Evolutionary conservation across 2,797 vertebrate species (phyloP).

Genomic region (Liasis olivaceus): DNA sequence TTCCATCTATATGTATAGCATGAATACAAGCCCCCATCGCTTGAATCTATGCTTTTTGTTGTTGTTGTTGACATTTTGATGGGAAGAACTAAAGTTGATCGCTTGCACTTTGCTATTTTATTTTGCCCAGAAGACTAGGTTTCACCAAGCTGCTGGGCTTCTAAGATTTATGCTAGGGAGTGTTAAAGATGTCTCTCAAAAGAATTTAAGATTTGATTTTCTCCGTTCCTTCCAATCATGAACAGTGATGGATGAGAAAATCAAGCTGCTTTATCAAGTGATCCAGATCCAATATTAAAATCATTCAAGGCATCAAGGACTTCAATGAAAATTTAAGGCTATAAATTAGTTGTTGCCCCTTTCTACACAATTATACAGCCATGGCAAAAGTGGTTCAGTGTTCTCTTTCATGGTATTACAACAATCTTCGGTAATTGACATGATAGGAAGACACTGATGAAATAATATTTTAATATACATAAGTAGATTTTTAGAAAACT

Average conservation of each 20-base stretch:
- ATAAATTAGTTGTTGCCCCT: constrained; percentile 32
- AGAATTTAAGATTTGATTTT: not conserved
- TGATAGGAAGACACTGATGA: not conserved
- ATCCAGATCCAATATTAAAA: constrained; percentile 48
- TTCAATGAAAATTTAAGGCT: constrained; percentile 32
- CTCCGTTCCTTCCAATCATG: not conserved
- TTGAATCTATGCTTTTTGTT: accelerated
- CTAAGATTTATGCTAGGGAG: constrained; percentile 21
- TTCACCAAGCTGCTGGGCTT: not conserved
- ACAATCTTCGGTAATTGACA: constrained; percentile 38
- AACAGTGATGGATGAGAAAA: constrained; percentile 43
- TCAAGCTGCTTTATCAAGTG: constrained; percentile 20
- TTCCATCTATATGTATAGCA: too few relatives aligned
- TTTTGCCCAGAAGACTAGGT: constrained; percentile 9
- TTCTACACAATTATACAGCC: constrained; percentile 47
- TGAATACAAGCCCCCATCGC: not conserved
- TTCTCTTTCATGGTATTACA: not conserved
- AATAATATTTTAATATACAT: too few relatives aligned
- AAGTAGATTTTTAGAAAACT: too few relatives aligned
- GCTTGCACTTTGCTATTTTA: constrained; percentile 31
- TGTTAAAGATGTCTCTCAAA: constrained; percentile 4
- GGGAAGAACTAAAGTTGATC: not conserved
- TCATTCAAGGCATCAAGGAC: constrained; percentile 15
- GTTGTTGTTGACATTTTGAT: not conserved
- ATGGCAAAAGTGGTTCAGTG: constrained; percentile 33